Conservation (phyloP, 2,888 invertebrate species). For the Ischnus inquisitorius region DNA sequence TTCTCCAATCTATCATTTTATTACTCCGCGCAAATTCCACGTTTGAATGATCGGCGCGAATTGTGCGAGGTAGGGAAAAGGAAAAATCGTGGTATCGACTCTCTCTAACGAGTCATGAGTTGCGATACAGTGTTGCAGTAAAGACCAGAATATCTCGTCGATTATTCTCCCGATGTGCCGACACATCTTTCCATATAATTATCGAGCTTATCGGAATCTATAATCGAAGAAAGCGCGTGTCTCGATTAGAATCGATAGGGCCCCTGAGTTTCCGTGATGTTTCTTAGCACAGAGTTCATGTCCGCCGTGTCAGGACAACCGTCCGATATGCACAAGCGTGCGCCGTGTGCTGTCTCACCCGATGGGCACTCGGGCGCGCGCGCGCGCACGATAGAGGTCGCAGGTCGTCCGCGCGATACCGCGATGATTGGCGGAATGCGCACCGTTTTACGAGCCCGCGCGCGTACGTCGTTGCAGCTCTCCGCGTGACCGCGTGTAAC, state of each 20-base stretch:
- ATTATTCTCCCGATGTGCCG: background rate
- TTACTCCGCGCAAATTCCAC: too few species aligned
- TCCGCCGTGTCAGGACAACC: background rate
- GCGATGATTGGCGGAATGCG: slow-evolving; percentile 79
- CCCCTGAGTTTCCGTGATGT: background rate
- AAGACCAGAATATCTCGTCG: background rate
- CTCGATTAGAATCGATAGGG: background rate
- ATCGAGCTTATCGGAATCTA: background rate
- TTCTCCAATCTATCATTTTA: too few species aligned
- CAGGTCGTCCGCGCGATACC: slow-evolving; percentile 71
- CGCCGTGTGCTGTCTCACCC: background rate
- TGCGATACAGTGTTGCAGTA: too few species aligned
- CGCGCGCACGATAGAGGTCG: slow-evolving; percentile 52
- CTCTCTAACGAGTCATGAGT: too few species aligned
- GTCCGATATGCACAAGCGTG: background rate
- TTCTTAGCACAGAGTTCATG: background rate
- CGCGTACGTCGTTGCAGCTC: slow-evolving; percentile 67
- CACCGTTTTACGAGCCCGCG: slow-evolving; percentile 77
- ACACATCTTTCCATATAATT: background rate
- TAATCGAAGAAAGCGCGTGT: background rate
- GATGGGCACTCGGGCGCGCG: background rate
- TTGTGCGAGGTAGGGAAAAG: too few species aligned
- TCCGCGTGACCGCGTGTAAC: slow-evolving; percentile 33
- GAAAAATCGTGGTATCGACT: too few species aligned
- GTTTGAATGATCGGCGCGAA: too few species aligned